Conservation (phyloP, 2,888 invertebrate genomes). For the Liposcelis brunnea region DNA sequence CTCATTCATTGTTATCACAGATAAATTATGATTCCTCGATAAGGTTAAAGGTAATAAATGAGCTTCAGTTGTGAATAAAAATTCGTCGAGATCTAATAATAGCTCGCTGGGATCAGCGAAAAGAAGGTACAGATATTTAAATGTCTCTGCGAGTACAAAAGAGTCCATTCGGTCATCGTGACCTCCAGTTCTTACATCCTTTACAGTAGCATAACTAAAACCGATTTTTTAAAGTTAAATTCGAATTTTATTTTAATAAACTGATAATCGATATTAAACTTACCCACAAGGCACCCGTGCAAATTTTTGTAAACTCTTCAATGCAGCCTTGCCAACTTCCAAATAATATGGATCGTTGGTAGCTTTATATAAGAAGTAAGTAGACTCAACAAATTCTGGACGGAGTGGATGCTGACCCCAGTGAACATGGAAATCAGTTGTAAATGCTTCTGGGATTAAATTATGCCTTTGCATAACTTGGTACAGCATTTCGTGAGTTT, state of each 20-base stretch:
- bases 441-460: constrained; percentile 97
- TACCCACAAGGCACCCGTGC: constrained; percentile 82
- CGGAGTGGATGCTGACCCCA: constrained; percentile 96
- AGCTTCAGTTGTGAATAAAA: constrained; percentile 85
- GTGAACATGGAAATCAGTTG: constrained; percentile 93
- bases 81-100: constrained; percentile 65
- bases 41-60: constrained; percentile 82
- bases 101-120: constrained; percentile 79
- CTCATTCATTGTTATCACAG: constrained; percentile 22
- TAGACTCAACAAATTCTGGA: constrained; percentile 95
- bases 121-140: constrained; percentile 89
- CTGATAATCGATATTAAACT: not conserved
- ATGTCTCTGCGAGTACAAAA: constrained; percentile 92
- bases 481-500: constrained; percentile 96
- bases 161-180: constrained; percentile 98
- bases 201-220: constrained; percentile 72
- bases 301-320: constrained; percentile 76
- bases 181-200: constrained; percentile 74
- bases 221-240: no score
- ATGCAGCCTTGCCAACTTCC: constrained; percentile 73
- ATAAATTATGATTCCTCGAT: constrained; percentile 35
- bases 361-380: constrained; percentile 90
- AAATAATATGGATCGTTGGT: constrained; percentile 93
- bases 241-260: no score
- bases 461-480: constrained; percentile 96